Evolutionary conservation across 2,113 vertebrate genomes (phyloP), one percentile per base, ranked within the genome.

Genomic region (Hemichromis elongatus): DNA sequence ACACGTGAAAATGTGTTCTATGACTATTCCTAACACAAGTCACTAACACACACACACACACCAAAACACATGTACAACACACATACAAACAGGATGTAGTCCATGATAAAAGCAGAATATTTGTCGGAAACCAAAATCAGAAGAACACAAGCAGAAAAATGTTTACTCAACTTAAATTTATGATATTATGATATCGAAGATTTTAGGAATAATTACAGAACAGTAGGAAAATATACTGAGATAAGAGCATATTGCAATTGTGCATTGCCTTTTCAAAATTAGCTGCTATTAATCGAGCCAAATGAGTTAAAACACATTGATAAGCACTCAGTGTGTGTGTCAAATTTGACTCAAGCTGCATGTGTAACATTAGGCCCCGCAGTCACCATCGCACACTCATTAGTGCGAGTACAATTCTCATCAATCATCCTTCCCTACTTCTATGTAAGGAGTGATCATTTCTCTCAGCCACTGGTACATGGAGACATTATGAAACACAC

Each of bases 381-480:
- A 86, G 89, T 92, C 80, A 93, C 88, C n/a, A 59, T 92, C 83
- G 89, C 88, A 90, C 84, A 77, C 66, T 90, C 86, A 87, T 91
- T 90, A 91, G 79, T 77, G 68, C 9, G 85, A 21, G 55, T 66
- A 82, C 30, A 78, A 66, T 68, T 35, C 54, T 83, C 88, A 92
- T 93, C 91, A 80, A 91, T 93, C 87, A 93, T 80, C 59, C 70
- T 35, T 54, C 53, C 86, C 78, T 53, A 57, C 85, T 88, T 85
- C 21, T 50, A 85, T 61, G 75, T 78, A 87, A 83, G 87, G 81
- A 73, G 52, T 8, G 12, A 83, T 55, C 70, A 83, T 85, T 90
- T 84, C 63, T 86, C 77, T 82, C 59, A n/a, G 63, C 79, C 19
- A 75, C 78, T 50, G 86, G 73, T 85, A 82, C 47, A 56, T 24